phyloP scores from a whole-genome alignment of 2,888 invertebrate genomes.

The Patella caerulea region DNA sequence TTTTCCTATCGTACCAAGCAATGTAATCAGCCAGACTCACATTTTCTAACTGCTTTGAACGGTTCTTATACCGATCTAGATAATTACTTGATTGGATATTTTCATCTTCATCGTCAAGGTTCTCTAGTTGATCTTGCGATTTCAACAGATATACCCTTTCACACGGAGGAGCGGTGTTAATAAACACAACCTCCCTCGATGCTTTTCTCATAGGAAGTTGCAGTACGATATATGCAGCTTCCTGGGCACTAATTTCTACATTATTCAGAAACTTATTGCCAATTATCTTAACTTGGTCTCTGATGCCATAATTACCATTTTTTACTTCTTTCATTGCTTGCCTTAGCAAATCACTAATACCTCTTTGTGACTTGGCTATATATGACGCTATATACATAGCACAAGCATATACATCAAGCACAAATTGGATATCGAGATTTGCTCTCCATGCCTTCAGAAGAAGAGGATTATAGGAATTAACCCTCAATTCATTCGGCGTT shows the following conservation, averaged over 20 bases:
- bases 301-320: conserved; percentile 20
- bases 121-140: no score
- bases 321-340: conserved; percentile 38
- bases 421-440: no score
- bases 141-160: no score
- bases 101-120: not conserved
- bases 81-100: conserved; percentile 36
- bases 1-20: conserved; percentile 24
- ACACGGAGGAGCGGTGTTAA: conserved; percentile 36
- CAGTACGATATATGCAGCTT: conserved; percentile 49
- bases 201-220: conserved; percentile 42
- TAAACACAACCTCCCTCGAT: conserved; percentile 39
- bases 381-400: no score
- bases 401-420: no score
- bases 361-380: conserved; percentile 38
- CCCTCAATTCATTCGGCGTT: conserved; percentile 19
- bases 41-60: conserved; percentile 30
- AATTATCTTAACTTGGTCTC: conserved; percentile 31
- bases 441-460: no score
- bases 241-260: conserved; percentile 54
- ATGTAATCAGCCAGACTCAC: conserved; percentile 38
- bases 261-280: no score
- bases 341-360: conserved; percentile 42
- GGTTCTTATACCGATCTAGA: conserved; percentile 36
- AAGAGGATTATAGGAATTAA: conserved; percentile 33